Base-by-base conservation (phyloP, 2,113 vertebrate genomes). In the Urocolius indicus region DNA sequence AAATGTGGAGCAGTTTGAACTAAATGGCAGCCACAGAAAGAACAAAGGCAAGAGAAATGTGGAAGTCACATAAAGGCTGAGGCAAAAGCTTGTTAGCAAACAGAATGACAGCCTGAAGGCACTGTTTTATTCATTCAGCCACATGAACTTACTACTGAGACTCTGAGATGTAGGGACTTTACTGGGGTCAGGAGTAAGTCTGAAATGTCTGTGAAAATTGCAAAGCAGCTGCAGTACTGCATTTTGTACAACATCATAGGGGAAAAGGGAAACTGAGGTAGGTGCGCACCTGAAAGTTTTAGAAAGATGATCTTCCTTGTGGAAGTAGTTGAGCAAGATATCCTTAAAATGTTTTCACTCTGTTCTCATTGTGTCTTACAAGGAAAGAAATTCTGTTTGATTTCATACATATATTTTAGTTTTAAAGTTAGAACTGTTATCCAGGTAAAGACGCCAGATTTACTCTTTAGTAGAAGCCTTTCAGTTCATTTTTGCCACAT, bases 191-290 rank as follows among this genome's bases (percentile, higher is more conserved):
- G 63, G 63, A 67, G 43, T 13, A 51, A 62, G 6, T 10, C 46
- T 46, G 46, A 61, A 76, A 85, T 16, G 7, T 23, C 41, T 61
- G 27, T 29, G 65, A 66, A 46, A 72, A 32, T 17, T 20, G 11
- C 8, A 15, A 49, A 49, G 46, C 13, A 24, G 14, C 19, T n/a
- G 4, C 0, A 0, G 32, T 74, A n/a, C 43, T 16, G 4, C 48
- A 9, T 21, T 41, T 1, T 0, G 26, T 62, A 36, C 16, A 19
- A 1, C 23, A 46, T 14, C 4, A 2, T 2, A 13, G 8, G 14
- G 36, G 21, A 68, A 52, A 78, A 55, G 36, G 62, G 54, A 58
- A 68, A 52, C 30, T 9, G 54, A 54, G 54, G 16, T 10, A 78
- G 16, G 4, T 22, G 19, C 36, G 43, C 30, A 43, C 18, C 16